Base-by-base conservation (phyloP, 1,140 invertebrate species). In the Lucilia cuprina region DNA sequence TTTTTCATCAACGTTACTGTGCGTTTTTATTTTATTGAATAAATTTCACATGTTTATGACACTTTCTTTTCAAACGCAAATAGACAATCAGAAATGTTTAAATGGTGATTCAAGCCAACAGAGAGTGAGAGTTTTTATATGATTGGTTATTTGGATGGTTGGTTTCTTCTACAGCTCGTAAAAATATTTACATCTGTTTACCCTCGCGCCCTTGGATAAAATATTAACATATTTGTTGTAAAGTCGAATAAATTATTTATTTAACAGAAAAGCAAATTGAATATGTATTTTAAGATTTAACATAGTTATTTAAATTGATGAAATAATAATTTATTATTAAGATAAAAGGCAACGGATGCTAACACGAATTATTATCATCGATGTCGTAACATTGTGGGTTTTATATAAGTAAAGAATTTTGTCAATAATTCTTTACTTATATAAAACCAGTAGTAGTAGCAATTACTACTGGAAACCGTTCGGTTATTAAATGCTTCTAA, bases 31-130 rank as follows among this genome's bases (percentile, higher is more conserved):
- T 78, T 41, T 30, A n/a, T 41, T 47, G 34, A 41, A 78, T 78
- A 80, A 49, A 80, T 80, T 80, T 50, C 77, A 80, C 77, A 80
- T 80, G 41, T 80, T 80, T 80, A 80, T 80, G 77, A 80, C 77
- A 80, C 77, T 80, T 80, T 80, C 77, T 80, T 50, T 80, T 80
- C 41, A 80, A 70, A 70, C 7, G 65, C 19, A 70, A 70, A 70
- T 70, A 70, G n/a, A 21, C 65, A 70, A 70, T 25, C 21, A 10
- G 10, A 70, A 70, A 21, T 70, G 19, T 25, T 60, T 60, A 60
- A 60, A 47, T 80, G 77, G 19, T 35, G 77, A 50, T 21, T 49
- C 8, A 80, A 80, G 5, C 41, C 35, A 49, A 49, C 17, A 49
- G 41, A 80, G 41, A 80, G 77, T 80, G 77, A 80, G 77, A 80